A percentile compares a stretch with the other conserved stretches of the same genome.
Conservation (phyloP, 2,888 invertebrate species). For the Pseudococcus longispinus region DNA sequence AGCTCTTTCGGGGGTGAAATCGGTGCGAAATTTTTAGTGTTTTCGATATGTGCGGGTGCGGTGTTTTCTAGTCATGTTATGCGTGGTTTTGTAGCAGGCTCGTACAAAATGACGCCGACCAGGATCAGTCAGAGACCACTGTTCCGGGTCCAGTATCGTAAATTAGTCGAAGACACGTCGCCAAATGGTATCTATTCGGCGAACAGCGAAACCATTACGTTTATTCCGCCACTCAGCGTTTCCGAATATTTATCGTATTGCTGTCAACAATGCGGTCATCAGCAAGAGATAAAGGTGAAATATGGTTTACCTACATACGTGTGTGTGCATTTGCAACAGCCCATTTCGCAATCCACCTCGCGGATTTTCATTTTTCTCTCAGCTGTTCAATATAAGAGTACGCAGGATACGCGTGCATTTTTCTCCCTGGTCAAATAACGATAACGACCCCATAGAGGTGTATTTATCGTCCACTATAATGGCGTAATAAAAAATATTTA, state of each 20-base stretch:
- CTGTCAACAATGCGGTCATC: constrained; percentile 59
- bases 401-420: background rate
- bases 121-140: constrained; percentile 63
- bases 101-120: constrained; percentile 50
- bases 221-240: constrained; percentile 55
- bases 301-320: background rate
- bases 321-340: background rate
- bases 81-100: constrained; percentile 59
- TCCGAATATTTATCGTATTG: constrained; percentile 58
- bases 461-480: background rate
- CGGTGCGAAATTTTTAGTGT: background rate
- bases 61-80: constrained; percentile 58
- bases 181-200: constrained; percentile 68
- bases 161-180: constrained; percentile 69
- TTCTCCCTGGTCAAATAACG: background rate
- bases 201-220: constrained; percentile 59
- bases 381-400: background rate
- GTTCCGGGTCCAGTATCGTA: constrained; percentile 69
- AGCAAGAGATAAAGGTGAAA: constrained; percentile 57
- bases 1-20: background rate
- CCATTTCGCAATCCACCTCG: background rate
- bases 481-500: constrained; percentile 34
- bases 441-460: background rate
- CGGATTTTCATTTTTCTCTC: background rate
- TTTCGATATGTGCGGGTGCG: background rate